A percentile compares a stretch with the other conserved stretches of the same genome.
These are phyloP conservation scores for Trypoxylus dichotomus DNA, from an alignment of 1,140 invertebrate species.

Conservation along the genomic window DNA sequence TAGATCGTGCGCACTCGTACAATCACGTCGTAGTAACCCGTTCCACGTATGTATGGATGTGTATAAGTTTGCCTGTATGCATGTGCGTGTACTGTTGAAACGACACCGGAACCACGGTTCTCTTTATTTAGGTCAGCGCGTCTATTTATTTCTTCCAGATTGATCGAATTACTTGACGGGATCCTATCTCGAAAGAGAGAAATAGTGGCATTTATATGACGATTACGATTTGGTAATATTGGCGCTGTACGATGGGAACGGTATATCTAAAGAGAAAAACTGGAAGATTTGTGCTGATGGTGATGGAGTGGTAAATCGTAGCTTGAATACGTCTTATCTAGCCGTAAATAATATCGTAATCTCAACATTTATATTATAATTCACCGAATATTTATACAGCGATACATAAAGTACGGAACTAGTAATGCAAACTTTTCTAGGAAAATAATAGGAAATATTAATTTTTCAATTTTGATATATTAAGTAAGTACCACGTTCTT, in stretches of 20 bases:
- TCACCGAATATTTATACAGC: too few relatives aligned
- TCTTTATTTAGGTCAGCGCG: conserved; percentile 21
- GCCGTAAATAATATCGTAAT: too few relatives aligned
- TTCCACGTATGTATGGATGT: background rate
- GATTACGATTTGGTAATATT: background rate
- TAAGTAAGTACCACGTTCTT: too few relatives aligned
- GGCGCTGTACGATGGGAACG: background rate
- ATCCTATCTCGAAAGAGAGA: background rate
- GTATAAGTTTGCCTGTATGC: background rate
- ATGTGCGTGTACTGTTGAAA: conserved; percentile 12
- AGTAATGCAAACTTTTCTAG: too few relatives aligned
- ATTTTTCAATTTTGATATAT: too few relatives aligned
- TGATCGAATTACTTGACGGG: background rate
- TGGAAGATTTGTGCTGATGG: background rate
- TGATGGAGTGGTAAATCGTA: background rate
- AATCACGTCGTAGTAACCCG: conserved; percentile 2
- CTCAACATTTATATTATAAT: too few relatives aligned
- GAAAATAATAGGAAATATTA: too few relatives aligned
- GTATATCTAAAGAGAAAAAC: background rate
- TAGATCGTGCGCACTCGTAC: background rate
- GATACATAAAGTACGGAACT: too few relatives aligned
- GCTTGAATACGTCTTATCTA: background rate
- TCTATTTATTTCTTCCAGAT: conserved; percentile 12
- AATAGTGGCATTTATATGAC: background rate
- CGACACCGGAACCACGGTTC: background rate